Percentiles rank a stretch among this genome's conserved stretches.
Evolutionary conservation across 2,113 vertebrate species (phyloP).

Genomic region (Poeciliopsis prolifica): DNA sequence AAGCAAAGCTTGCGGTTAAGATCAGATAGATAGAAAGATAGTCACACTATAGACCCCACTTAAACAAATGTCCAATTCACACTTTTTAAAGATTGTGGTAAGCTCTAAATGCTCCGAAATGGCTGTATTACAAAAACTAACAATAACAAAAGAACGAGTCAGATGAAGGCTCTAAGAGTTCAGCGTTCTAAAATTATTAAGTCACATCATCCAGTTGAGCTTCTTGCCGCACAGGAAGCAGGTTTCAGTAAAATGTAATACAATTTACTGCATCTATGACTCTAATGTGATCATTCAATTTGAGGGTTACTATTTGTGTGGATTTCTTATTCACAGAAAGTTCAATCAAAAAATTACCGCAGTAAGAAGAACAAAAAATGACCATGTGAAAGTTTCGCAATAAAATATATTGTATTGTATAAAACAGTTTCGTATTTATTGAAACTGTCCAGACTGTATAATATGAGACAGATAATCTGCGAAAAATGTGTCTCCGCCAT

Average conservation of each 20-base stretch:
- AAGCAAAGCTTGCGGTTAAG: neutral
- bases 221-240: constrained; percentile 4
- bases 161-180: neutral
- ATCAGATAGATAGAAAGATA: neutral
- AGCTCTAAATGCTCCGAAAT: neutral
- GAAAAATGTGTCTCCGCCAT: no score
- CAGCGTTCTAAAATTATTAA: neutral
- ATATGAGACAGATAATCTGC: no score
- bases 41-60: neutral
- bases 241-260: constrained; percentile 22
- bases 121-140: neutral
- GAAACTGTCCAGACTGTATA: no score
- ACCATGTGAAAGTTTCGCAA: neutral
- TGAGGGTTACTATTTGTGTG: constrained; percentile 52
- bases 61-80: neutral
- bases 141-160: neutral
- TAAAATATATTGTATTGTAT: no score
- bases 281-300: constrained; percentile 54
- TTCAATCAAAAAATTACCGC: constrained; percentile 37
- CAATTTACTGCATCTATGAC: constrained; percentile 38
- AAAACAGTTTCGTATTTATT: no score
- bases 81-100: neutral
- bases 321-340: constrained; percentile 42
- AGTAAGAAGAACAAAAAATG: constrained; percentile 39
- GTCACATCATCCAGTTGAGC: neutral